Evolutionary conservation across 2,113 vertebrate species (phyloP).

Genomic region (Apeltes quadracus): DNA sequence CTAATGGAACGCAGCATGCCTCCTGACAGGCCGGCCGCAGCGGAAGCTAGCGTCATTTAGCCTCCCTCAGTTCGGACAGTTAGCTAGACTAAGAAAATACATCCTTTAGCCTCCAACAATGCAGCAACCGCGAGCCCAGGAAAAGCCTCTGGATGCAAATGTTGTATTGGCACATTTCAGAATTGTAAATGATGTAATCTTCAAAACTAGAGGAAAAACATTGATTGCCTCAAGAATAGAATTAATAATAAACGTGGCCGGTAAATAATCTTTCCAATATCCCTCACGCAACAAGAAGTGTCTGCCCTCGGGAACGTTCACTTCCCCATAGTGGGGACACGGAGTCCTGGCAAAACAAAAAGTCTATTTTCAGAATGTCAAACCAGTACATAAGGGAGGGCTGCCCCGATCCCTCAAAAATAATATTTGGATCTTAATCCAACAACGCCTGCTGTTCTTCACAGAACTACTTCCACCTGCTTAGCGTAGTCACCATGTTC

Average conservation of each 20-base stretch:
- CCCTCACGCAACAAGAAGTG: not conserved
- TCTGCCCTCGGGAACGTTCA: not conserved
- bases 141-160: not conserved
- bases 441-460: constrained; percentile 2
- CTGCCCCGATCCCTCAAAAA: constrained; percentile 19
- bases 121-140: not conserved
- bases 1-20: constrained; percentile 83
- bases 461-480: not conserved
- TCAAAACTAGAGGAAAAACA: constrained; percentile 17
- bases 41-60: constrained; percentile 80
- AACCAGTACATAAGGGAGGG: constrained; percentile 2
- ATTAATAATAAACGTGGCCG: constrained; percentile 17
- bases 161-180: not conserved
- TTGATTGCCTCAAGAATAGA: constrained; percentile 4
- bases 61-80: constrained; percentile 67
- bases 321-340: not conserved
- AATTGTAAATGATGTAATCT: not conserved
- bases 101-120: constrained; percentile 49
- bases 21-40: constrained; percentile 79
- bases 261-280: constrained; percentile 19
- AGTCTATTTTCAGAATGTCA: constrained; percentile 11
- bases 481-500: not conserved
- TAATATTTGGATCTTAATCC: not conserved
- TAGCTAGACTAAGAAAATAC: constrained; percentile 56
- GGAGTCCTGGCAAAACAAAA: not conserved